Evolutionary conservation across 2,113 vertebrate genomes (phyloP).

Genomic region (Sturnus vulgaris): DNA sequence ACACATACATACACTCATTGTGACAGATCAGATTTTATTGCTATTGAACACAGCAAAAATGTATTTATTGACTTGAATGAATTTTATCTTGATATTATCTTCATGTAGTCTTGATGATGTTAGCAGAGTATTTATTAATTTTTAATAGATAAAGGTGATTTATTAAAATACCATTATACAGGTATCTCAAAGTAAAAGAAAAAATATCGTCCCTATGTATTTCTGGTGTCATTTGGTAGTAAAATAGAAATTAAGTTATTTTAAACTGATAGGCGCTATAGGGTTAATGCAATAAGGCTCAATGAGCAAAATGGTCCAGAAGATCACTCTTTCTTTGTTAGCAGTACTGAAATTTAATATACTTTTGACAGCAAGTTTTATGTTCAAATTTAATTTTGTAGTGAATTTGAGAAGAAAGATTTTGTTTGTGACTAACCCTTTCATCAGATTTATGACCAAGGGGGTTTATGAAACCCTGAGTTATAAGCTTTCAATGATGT

Average conservation of each 20-base stretch:
- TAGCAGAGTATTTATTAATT: background rate
- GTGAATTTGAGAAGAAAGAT: background rate
- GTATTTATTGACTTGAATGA: background rate
- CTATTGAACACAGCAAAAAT: background rate
- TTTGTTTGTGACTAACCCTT: background rate
- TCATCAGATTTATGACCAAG: background rate
- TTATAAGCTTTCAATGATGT: background rate
- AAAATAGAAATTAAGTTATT: background rate
- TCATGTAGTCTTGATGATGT: background rate
- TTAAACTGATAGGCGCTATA: background rate
- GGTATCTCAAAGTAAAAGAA: background rate
- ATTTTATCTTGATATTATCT: background rate
- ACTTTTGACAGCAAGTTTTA: background rate
- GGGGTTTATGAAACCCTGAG: background rate
- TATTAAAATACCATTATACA: background rate
- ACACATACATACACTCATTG: background rate
- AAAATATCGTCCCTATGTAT: background rate
- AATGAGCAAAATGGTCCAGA: background rate
- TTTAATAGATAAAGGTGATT: background rate
- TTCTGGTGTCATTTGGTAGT: background rate
- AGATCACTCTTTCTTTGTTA: background rate
- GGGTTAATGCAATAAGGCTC: background rate
- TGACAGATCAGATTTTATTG: background rate
- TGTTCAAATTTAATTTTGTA: background rate
- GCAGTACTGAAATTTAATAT: conserved; percentile 3